Evolutionary conservation across 2,888 invertebrate genomes (phyloP).

Genomic region (Eristalinus aeneus): DNA sequence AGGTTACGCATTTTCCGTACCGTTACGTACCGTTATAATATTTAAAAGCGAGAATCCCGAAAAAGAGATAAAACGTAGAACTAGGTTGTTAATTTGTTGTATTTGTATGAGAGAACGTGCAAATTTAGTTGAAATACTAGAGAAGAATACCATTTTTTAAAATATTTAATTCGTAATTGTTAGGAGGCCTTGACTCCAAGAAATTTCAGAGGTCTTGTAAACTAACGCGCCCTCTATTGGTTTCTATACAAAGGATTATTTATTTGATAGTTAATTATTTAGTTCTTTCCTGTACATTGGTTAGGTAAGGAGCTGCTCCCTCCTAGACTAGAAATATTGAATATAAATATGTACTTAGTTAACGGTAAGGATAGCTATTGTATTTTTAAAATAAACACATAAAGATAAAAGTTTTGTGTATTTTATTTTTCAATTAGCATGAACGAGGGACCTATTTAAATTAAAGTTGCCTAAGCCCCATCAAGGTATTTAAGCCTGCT

Average conservation of each 20-base stretch:
- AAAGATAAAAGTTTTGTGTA: constrained; percentile 9
- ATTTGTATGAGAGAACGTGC: constrained; percentile 48
- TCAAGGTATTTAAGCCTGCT: no score
- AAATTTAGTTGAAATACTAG: constrained; percentile 66
- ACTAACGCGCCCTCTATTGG: constrained; percentile 13
- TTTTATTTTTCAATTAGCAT: background rate
- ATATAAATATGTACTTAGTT: background rate
- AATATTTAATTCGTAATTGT: constrained; percentile 12
- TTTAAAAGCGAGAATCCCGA: background rate
- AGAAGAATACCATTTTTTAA: constrained; percentile 31
- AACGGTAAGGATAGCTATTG: constrained; percentile 7
- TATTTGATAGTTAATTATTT: constrained; percentile 65
- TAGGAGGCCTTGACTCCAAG: background rate
- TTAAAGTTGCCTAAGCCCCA: no score
- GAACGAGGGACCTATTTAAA: no score
- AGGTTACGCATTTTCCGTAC: no score
- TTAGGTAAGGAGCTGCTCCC: background rate
- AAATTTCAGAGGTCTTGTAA: constrained; percentile 36
- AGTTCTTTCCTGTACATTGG: constrained; percentile 49
- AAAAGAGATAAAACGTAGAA: background rate
- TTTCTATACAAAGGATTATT: constrained; percentile 56
- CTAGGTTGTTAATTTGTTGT: constrained; percentile 60
- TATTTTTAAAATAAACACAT: constrained; percentile 39
- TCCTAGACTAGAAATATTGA: background rate
- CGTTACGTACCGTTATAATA: background rate